Evolutionary conservation across 1,140 invertebrate genomes (phyloP), one percentile per base, ranked within the genome.

Genomic region (Lithobius niger): DNA sequence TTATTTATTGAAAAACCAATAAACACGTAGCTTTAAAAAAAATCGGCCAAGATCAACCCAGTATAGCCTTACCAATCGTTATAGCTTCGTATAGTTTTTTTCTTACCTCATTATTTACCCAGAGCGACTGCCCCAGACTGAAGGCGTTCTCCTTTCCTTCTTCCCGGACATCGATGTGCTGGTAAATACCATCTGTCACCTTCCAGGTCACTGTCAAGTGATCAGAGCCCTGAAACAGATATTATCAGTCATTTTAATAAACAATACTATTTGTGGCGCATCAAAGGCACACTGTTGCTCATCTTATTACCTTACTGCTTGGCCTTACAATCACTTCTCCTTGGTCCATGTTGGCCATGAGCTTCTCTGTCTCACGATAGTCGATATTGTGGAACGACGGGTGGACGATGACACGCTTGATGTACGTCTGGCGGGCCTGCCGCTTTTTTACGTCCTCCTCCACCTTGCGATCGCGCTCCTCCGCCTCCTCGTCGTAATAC

Each of bases 201-300:
- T 99, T 99, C 96, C 95, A 99, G 0, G 95, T 97, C 0, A 97
- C 88, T 0, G 95, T 98, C 44, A 99, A 71, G 70, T 97, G 93
- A 70, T 99, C 89, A 1, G 82, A 79, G 42, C 93, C 94, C 76
- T 84, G 62, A 47, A 50, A 68, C 57, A 36, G 50, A 48, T 52
- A 53, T 19, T 26, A n/a, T n/a, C n/a, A n/a, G n/a, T n/a, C n/a
- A n/a, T n/a, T n/a, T n/a, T n/a, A n/a, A n/a, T n/a, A n/a, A n/a
- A n/a, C n/a, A n/a, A n/a, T n/a, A n/a, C n/a, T n/a, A n/a, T n/a
- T n/a, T n/a, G n/a, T n/a, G n/a, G n/a, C n/a, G n/a, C n/a, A n/a
- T n/a, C n/a, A n/a, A n/a, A n/a, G n/a, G n/a, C n/a, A n/a, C n/a
- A n/a, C n/a, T n/a, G n/a, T n/a, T n/a, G n/a, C n/a, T 52, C 26